Evolutionary conservation across 2,888 invertebrate species (phyloP).

Genomic region (Fragum fragum): DNA sequence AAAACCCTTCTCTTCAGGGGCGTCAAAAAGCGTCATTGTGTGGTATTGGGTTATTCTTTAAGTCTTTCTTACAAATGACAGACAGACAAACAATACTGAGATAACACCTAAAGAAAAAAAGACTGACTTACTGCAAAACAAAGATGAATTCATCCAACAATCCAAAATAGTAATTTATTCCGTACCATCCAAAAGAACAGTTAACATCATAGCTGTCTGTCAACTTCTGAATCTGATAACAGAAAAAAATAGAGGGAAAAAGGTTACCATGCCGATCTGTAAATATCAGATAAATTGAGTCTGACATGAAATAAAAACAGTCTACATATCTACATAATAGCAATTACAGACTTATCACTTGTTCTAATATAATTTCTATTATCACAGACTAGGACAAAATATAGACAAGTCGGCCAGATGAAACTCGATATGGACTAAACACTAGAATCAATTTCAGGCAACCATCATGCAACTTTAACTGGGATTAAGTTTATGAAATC

Average conservation of each 20-base stretch:
- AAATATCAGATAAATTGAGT: neutral
- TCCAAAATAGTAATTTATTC: neutral
- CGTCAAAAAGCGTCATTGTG: too few species aligned
- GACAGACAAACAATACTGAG: too few species aligned
- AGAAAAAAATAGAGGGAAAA: neutral
- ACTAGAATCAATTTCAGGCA: too few species aligned
- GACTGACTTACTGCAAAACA: neutral
- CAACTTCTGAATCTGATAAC: neutral
- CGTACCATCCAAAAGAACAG: neutral
- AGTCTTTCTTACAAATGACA: too few species aligned
- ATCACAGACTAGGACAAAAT: neutral
- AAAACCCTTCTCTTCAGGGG: too few species aligned
- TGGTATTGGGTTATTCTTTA: too few species aligned
- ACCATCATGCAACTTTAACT: too few species aligned
- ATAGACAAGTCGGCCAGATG: too few species aligned
- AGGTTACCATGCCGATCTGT: slow-evolving; percentile 3
- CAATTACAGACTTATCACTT: neutral
- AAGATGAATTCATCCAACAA: neutral
- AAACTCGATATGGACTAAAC: too few species aligned
- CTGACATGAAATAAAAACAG: slow-evolving; percentile 1
- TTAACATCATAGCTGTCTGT: slow-evolving; percentile 3
- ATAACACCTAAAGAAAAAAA: too few species aligned
- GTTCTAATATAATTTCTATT: neutral
- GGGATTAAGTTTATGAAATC: too few species aligned
- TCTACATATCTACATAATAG: neutral